Percentiles rank a stretch among this genome's conserved stretches.
phyloP scores from a whole-genome alignment of 2,888 invertebrate genomes.

The Crematogaster levior region DNA sequence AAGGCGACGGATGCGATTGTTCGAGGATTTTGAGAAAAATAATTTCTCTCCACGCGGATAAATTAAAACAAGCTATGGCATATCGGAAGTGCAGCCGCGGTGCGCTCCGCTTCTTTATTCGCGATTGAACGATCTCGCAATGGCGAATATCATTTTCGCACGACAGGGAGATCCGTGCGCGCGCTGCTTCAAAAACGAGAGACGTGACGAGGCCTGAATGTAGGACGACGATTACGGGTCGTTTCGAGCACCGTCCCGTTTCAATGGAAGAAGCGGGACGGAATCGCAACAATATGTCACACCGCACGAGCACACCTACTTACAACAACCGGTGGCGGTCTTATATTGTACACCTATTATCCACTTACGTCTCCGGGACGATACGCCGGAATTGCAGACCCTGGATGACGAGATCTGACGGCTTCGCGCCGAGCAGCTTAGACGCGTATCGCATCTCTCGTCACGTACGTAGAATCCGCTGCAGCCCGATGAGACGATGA shows the following conservation, averaged over 20 bases:
- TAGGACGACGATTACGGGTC: conserved; percentile 63
- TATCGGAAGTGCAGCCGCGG: not conserved
- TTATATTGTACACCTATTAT: conserved; percentile 78
- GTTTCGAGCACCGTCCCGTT: conserved; percentile 61
- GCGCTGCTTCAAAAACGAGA: conserved; percentile 42
- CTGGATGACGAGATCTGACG: conserved; percentile 76
- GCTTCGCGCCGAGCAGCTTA: conserved; percentile 70
- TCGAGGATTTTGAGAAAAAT: not conserved
- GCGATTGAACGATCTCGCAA: not conserved
- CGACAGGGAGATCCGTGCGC: not conserved
- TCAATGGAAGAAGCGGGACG: conserved; percentile 70
- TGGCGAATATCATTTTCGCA: not conserved
- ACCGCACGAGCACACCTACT: conserved; percentile 69
- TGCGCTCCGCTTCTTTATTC: not conserved
- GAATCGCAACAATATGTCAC: conserved; percentile 60
- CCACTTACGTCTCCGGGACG: conserved; percentile 80
- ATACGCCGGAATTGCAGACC: conserved; percentile 79
- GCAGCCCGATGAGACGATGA: conserved; percentile 9
- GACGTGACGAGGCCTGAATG: conserved; percentile 52
- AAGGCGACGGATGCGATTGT: not conserved
- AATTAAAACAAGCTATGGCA: not conserved
- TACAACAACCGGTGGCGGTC: conserved; percentile 74
- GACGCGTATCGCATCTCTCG: conserved; percentile 68
- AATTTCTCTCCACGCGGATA: not conserved
- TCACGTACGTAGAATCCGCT: conserved; percentile 19